phyloP scores from a whole-genome alignment of 1,140 invertebrate species.

The Nylanderia fulva region DNA sequence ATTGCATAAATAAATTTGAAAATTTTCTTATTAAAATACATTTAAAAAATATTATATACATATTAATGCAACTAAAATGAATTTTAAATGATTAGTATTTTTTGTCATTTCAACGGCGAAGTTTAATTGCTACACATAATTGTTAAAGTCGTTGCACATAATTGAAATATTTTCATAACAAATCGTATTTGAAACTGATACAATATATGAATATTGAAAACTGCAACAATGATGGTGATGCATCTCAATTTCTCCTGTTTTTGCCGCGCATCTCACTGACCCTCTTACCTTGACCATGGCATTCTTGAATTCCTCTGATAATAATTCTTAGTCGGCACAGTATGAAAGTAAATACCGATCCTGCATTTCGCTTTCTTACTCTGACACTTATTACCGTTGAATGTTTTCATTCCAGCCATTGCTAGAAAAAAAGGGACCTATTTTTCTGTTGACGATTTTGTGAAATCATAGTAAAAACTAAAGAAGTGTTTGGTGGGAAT shows the following conservation, averaged over 20 bases:
- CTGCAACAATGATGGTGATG: slow-evolving; percentile 25
- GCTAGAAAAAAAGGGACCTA: not conserved
- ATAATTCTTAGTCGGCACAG: slow-evolving; percentile 59
- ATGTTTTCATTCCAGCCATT: slow-evolving; percentile 28
- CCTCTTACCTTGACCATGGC: slow-evolving; percentile 71
- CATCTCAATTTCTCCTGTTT: slow-evolving; percentile 46
- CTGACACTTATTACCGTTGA: not conserved
- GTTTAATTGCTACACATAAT: not conserved
- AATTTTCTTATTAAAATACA: not conserved
- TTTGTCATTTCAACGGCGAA: too few relatives aligned
- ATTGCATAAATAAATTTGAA: not conserved
- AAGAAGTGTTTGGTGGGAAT: not conserved
- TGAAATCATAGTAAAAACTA: slow-evolving; percentile 16
- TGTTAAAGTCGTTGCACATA: too few relatives aligned
- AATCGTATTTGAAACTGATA: slow-evolving; percentile 18
- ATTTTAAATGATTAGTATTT: not conserved
- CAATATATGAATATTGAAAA: slow-evolving; percentile 16
- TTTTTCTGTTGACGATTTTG: slow-evolving; percentile 55
- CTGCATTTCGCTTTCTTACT: slow-evolving; percentile 1
- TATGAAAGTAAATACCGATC: not conserved
- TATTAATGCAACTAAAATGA: not conserved
- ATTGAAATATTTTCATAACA: not conserved
- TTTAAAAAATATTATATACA: not conserved
- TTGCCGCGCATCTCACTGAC: slow-evolving; percentile 63
- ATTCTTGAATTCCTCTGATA: slow-evolving; percentile 66